Conservation (phyloP, 2,888 invertebrate species). For the Opisthograptis luteolata region DNA sequence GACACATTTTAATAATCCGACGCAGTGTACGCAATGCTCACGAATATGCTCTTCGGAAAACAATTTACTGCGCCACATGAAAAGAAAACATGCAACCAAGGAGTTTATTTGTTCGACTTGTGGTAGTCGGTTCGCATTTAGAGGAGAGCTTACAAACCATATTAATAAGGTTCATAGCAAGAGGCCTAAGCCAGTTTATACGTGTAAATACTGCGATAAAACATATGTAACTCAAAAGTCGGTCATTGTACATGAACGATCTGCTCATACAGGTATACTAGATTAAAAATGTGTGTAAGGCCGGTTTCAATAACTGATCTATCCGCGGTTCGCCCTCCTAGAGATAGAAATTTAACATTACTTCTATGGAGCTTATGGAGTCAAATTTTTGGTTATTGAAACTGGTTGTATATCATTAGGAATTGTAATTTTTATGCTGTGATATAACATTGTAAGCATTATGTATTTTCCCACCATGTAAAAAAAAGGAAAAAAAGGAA, state of each 20-base stretch:
- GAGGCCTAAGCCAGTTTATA: constrained; percentile 52
- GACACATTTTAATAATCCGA: constrained; percentile 54
- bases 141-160: constrained; percentile 63
- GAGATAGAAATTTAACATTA: too few relatives aligned
- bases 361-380: too few relatives aligned
- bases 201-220: constrained; percentile 72
- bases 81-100: constrained; percentile 59
- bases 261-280: constrained; percentile 81
- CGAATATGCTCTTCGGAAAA: constrained; percentile 55
- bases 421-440: too few relatives aligned
- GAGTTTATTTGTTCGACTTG: constrained; percentile 69
- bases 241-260: constrained; percentile 73
- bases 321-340: too few relatives aligned
- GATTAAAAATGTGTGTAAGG: too few relatives aligned
- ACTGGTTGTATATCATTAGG: too few relatives aligned
- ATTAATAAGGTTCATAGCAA: constrained; percentile 63
- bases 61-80: constrained; percentile 65
- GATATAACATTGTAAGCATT: too few relatives aligned
- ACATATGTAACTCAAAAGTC: constrained; percentile 70
- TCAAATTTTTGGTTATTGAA: too few relatives aligned
- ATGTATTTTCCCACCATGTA: too few relatives aligned
- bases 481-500: too few relatives aligned
- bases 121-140: constrained; percentile 63
- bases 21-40: constrained; percentile 66
- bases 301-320: too few relatives aligned